phyloP scores from a whole-genome alignment of 2,888 invertebrate species.

The Hydrotaea diabolus region DNA sequence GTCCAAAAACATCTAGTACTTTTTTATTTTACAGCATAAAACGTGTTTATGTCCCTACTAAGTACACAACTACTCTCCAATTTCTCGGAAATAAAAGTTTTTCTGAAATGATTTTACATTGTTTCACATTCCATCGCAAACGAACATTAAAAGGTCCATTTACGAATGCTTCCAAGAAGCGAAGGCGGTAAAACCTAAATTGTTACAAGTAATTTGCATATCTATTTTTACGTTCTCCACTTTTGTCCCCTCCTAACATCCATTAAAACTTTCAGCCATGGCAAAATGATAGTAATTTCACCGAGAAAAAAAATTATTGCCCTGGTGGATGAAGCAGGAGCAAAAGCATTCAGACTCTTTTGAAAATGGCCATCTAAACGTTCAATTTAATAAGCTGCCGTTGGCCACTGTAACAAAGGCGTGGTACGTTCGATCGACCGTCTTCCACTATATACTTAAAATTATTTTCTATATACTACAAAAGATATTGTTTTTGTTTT shows the following conservation, averaged over 20 bases:
- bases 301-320: conserved; percentile 37
- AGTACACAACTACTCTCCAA: too few relatives aligned
- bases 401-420: conserved; percentile 73
- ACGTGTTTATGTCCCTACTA: too few relatives aligned
- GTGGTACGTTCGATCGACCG: conserved; percentile 67
- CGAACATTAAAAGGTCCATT: neutral
- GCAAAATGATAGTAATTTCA: conserved; percentile 64
- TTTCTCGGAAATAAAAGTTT: too few relatives aligned
- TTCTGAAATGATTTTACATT: conserved; percentile 7
- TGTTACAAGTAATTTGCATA: conserved; percentile 29
- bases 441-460: conserved; percentile 61
- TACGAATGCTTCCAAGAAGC: conserved; percentile 3
- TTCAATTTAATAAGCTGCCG: conserved; percentile 70
- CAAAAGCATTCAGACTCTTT: conserved; percentile 21
- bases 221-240: conserved; percentile 33
- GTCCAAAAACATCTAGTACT: too few relatives aligned
- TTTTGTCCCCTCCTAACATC: conserved; percentile 22
- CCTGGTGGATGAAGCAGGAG: conserved; percentile 59
- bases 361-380: conserved; percentile 42
- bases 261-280: conserved; percentile 43
- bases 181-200: conserved; percentile 11
- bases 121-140: neutral
- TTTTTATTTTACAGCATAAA: too few relatives aligned
- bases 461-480: conserved; percentile 62
- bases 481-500: conserved; percentile 42